phyloP scores from a whole-genome alignment of 1,140 invertebrate species.

The Aleiodes sp. region DNA sequence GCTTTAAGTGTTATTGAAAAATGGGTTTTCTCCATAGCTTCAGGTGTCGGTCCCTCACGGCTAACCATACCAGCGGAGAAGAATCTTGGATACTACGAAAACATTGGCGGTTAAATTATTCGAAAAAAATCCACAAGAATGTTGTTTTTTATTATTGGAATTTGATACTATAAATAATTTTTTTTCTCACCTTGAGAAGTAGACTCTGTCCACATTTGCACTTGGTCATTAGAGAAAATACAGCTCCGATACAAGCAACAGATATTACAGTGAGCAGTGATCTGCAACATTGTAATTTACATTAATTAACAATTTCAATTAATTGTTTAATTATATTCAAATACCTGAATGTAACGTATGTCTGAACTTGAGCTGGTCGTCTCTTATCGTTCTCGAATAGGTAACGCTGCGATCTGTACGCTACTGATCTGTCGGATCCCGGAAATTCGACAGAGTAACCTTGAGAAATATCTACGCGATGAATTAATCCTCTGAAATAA shows the following conservation, averaged over 20 bases:
- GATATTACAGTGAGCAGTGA: constrained; percentile 64
- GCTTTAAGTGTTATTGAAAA: constrained; percentile 79
- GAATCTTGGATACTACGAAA: constrained; percentile 74
- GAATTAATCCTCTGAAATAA: constrained; percentile 68
- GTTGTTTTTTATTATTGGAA: neutral
- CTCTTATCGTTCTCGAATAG: constrained; percentile 75
- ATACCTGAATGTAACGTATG: constrained; percentile 70
- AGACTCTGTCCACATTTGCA: constrained; percentile 72
- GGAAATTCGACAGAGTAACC: constrained; percentile 83
- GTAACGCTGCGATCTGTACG: constrained; percentile 78
- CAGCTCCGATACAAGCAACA: constrained; percentile 66
- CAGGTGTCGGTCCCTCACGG: constrained; percentile 73
- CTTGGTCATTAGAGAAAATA: constrained; percentile 75
- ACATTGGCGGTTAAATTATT: constrained; percentile 10
- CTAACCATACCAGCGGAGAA: constrained; percentile 78
- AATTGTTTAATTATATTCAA: constrained; percentile 22
- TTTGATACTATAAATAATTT: neutral
- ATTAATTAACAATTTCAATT: neutral
- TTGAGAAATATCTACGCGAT: constrained; percentile 69
- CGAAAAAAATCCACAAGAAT: constrained; percentile 15
- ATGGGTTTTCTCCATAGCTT: constrained; percentile 69
- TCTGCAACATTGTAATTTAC: constrained; percentile 33
- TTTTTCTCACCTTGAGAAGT: constrained; percentile 70
- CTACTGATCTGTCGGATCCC: constrained; percentile 83
- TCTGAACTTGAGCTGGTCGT: constrained; percentile 76